Base-by-base conservation (phyloP, 1,140 invertebrate genomes). In the Galendromus occidentalis region DNA sequence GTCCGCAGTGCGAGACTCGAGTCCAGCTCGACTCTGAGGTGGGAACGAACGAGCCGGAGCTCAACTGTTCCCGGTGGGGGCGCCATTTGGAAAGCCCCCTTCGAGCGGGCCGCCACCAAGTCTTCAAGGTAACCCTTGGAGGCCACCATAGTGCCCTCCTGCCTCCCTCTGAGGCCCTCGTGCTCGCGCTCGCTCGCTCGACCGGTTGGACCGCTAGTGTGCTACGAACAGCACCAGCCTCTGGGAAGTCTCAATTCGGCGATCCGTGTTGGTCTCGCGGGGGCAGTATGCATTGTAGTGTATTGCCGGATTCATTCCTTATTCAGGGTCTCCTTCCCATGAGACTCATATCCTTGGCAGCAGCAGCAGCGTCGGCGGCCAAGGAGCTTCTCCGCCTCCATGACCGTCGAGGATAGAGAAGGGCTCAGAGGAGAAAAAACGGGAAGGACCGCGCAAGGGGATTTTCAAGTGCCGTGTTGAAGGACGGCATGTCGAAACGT, bases 301-400 rank as follows among this genome's bases (percentile, higher is more conserved):
- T 59, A 59, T 59, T 59, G 51, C 51, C 51, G 51, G 51, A 59
- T 59, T 59, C 51, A 59, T 59, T 59, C 51, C 51, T 59, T 59
- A 59, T 59, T 59, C 51, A 59, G 51, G 51, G 51, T 33, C 51
- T 17, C 22, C 25, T 59, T 59, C 45, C 45, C 25, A 59, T 17
- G 33, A 59, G 51, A 33, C 12, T 59, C 17, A 25, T 47, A 25
- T 17, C 25, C 51, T 33, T 59, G 51, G 14, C 14, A 18, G 14
- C 51, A 17, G 22, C 33, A 18, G 51, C 51, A 14, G 45, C 18
- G 28, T 4, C 33, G 51, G 22, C 51, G 33, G 51, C 51, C 14
- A 59, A 25, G 17, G 22, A 59, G 51, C 51, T 20, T 39, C 33
- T 39, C 33, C 33, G 33, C 33, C 33, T 9, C 33, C n/a, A n/a